These are phyloP conservation scores for Trachelus troglodyta DNA, from an alignment of 2,888 invertebrate genomes.

Conservation along the genomic window DNA sequence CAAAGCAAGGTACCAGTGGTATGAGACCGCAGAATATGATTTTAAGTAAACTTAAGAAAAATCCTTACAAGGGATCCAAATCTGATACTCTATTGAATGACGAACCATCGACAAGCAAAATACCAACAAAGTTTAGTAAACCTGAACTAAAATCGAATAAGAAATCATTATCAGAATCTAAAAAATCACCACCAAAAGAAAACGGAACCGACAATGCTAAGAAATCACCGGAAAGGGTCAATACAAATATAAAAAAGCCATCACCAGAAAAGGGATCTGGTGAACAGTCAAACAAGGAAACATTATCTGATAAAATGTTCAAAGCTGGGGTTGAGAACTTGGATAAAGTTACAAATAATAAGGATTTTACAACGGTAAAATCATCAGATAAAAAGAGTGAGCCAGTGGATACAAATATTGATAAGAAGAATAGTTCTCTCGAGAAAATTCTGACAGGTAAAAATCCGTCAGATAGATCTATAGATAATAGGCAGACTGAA, in stretches of 20 bases:
- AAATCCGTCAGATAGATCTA: conserved; percentile 40
- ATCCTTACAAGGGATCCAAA: conserved; percentile 55
- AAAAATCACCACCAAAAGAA: conserved; percentile 43
- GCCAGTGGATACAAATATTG: conserved; percentile 52
- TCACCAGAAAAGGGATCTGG: conserved; percentile 13
- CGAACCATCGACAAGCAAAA: conserved; percentile 42
- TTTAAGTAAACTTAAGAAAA: conserved; percentile 71
- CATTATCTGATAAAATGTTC: conserved; percentile 16
- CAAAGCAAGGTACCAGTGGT: conserved; percentile 34
- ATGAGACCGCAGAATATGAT: conserved; percentile 40
- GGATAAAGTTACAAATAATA: conserved; percentile 49
- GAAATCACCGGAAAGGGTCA: conserved; percentile 30
- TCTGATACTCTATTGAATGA: conserved; percentile 40
- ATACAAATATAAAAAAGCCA: conserved; percentile 1
- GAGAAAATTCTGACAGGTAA: conserved; percentile 26
- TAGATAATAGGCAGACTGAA: conserved; percentile 43
- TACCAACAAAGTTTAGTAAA: conserved; percentile 54
- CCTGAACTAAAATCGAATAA: conserved; percentile 38
- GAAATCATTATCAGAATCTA: conserved; percentile 26
- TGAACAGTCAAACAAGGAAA: conserved; percentile 10
- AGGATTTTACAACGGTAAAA: conserved; percentile 39
- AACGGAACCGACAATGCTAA: conserved; percentile 30
- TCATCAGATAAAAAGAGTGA: conserved; percentile 62
- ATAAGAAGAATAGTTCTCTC: conserved; percentile 24
- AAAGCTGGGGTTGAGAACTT: conserved; percentile 47